Conservation (phyloP, 2,113 vertebrate genomes). For the Fukomys damarensis region DNA sequence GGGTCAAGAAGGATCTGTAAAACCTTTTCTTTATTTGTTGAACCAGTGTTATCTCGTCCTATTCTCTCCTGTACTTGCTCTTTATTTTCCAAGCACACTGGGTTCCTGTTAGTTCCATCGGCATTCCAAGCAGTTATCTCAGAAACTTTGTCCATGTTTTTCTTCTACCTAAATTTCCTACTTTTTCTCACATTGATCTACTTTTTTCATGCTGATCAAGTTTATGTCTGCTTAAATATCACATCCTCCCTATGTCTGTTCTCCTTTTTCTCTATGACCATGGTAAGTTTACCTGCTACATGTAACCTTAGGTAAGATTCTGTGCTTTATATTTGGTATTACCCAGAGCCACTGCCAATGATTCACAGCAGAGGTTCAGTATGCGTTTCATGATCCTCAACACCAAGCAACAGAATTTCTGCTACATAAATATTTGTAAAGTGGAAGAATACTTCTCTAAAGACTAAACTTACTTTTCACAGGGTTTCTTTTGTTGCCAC, state of each 20-base stretch:
- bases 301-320: background rate
- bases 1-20: background rate
- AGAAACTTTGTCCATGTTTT: background rate
- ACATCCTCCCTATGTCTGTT: fast-evolving
- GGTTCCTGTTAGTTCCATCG: background rate
- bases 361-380: background rate
- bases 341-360: background rate
- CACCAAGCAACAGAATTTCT: background rate
- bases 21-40: background rate
- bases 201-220: background rate
- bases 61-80: background rate
- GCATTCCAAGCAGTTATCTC: background rate
- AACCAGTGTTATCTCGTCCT: background rate
- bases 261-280: background rate
- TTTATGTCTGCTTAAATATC: background rate
- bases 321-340: background rate
- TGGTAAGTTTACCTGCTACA: background rate
- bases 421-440: conserved; percentile 17
- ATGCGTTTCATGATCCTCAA: background rate
- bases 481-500: conserved; percentile 43
- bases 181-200: background rate
- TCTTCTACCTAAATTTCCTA: background rate
- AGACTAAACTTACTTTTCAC: conserved; percentile 44
- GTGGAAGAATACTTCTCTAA: background rate
- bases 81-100: background rate